Percentiles rank a stretch among this genome's conserved stretches.
phyloP scores from a whole-genome alignment of 2,888 invertebrate species.

The Oligia fasciuncula region DNA sequence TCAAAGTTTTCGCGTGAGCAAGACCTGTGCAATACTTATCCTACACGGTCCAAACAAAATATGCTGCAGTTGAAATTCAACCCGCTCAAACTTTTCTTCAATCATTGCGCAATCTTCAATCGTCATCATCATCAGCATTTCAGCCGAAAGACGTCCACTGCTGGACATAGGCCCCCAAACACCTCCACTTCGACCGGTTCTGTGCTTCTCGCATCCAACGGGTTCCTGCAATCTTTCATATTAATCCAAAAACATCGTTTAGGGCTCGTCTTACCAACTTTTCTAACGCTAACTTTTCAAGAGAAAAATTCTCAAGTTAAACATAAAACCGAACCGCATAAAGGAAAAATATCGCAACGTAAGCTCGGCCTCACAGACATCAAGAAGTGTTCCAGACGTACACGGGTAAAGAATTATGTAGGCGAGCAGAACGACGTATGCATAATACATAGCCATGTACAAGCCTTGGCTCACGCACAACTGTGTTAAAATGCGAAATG shows the following conservation, averaged over 20 bases:
- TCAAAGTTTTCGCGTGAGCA: background rate
- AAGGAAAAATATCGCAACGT: background rate
- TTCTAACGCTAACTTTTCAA: background rate
- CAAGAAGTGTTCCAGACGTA: conserved; percentile 13
- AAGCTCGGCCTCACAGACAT: conserved; percentile 1
- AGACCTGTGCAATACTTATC: background rate
- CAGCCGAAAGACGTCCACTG: no score
- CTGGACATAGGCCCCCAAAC: no score
- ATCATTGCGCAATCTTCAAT: background rate
- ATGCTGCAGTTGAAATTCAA: background rate
- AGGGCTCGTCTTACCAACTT: background rate
- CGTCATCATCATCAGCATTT: no score
- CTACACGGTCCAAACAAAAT: background rate
- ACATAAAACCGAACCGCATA: background rate
- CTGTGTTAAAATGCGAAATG: conserved; percentile 48
- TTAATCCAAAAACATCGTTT: background rate
- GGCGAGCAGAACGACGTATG: conserved; percentile 18
- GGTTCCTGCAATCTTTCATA: no score
- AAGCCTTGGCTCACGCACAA: conserved; percentile 29
- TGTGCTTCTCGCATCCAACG: no score
- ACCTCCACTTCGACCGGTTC: no score
- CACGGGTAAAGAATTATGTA: conserved; percentile 15
- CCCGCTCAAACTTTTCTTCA: background rate
- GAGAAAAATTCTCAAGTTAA: background rate
- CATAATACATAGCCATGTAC: conserved; percentile 38